Conservation (phyloP, 2,888 invertebrate genomes). For the Caenorhabditis sulstoni region DNA sequence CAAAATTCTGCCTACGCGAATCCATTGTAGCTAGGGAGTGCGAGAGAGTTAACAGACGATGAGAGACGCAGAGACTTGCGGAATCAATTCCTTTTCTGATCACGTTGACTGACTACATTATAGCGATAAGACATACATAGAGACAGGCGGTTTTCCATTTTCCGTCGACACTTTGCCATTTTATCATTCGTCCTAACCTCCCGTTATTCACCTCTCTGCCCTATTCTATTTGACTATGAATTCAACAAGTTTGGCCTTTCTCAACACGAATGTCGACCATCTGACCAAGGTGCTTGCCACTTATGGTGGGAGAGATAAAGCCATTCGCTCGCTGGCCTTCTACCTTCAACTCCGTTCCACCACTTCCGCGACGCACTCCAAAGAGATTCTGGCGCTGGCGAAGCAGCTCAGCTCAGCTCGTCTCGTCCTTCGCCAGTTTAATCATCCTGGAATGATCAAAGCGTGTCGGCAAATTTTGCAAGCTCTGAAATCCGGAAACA, state of each 20-base stretch:
- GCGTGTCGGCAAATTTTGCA: conserved; percentile 63
- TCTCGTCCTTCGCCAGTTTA: conserved; percentile 72
- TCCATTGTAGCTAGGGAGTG: conserved; percentile 23
- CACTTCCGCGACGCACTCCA: conserved; percentile 26
- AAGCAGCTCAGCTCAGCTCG: conserved; percentile 72
- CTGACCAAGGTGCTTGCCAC: conserved; percentile 59
- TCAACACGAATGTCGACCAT: conserved; percentile 58
- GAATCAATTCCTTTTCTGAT: conserved; percentile 3
- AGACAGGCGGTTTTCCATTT: conserved; percentile 10
- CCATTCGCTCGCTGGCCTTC: conserved; percentile 69
- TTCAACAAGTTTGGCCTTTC: conserved; percentile 36
- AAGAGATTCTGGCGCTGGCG: conserved; percentile 66
- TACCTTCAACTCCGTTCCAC: conserved; percentile 64
- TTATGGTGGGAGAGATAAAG: conserved; percentile 71
- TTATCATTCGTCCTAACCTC: conserved; percentile 3
- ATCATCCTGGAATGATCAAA: conserved; percentile 72
- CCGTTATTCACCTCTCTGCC: background rate
- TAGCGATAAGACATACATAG: conserved; percentile 32
- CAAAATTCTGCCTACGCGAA: background rate
- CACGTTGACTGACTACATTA: conserved; percentile 35
- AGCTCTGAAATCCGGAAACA: conserved; percentile 29
- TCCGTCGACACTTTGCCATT: background rate
- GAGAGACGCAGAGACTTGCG: conserved; percentile 27
- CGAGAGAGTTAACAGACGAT: background rate
- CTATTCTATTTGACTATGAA: conserved; percentile 17